Conservation (phyloP, 2,113 vertebrate genomes). For the Hippoglossus stenolepis region DNA sequence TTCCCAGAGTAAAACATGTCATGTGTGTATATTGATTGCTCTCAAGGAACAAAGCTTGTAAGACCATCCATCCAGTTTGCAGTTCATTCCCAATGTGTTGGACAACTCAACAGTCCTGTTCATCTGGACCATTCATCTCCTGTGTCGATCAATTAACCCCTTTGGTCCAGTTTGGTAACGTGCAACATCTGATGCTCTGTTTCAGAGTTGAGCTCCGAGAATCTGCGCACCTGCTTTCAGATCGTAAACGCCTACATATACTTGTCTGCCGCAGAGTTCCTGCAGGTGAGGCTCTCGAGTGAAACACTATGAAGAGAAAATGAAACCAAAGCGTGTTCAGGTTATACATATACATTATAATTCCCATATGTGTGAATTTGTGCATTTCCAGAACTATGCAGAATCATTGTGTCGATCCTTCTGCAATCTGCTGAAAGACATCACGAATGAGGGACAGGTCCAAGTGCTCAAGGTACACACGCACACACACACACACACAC, state of each 20-base stretch:
- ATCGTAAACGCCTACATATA: slow-evolving; percentile 96
- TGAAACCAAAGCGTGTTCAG: neutral
- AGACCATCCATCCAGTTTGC: neutral
- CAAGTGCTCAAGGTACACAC: slow-evolving; percentile 93
- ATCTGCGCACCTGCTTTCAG: slow-evolving; percentile 94
- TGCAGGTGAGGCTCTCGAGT: slow-evolving; percentile 86
- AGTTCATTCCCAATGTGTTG: neutral
- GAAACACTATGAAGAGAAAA: neutral
- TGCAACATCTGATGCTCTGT: slow-evolving; percentile 68
- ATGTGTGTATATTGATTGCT: neutral
- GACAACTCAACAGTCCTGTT: neutral
- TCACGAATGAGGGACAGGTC: slow-evolving; percentile 95
- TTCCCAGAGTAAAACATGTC: neutral
- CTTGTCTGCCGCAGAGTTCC: slow-evolving; percentile 92
- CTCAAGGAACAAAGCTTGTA: neutral
- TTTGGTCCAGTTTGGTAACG: neutral
- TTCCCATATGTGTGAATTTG: neutral
- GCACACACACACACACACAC: neutral
- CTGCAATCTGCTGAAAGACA: slow-evolving; percentile 91
- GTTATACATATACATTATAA: neutral
- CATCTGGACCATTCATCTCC: neutral
- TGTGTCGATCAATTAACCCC: neutral
- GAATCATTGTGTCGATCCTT: slow-evolving; percentile 90
- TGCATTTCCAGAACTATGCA: slow-evolving; percentile 86
- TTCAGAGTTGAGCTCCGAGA: slow-evolving; percentile 95